Percentiles rank a stretch among this genome's conserved stretches.
These are phyloP conservation scores for Drosophila santomea DNA, from an alignment of 1,140 invertebrate genomes.

Conservation along the genomic window DNA sequence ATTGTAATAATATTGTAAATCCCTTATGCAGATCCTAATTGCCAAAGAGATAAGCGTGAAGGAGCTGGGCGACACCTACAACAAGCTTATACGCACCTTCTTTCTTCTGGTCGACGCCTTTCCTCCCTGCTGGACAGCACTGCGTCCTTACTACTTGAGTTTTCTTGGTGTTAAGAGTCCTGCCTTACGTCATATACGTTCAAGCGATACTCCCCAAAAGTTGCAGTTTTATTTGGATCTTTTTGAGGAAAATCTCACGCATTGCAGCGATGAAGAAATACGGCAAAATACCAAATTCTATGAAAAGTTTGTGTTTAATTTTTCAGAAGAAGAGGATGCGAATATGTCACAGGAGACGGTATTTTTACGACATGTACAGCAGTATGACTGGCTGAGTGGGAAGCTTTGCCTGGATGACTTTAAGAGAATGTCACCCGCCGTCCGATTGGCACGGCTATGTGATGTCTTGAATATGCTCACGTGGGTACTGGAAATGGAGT, in stretches of 20 bases:
- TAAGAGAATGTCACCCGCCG: constrained; percentile 46
- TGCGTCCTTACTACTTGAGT: constrained; percentile 64
- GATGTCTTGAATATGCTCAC: constrained; percentile 59
- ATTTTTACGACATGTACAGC: constrained; percentile 52
- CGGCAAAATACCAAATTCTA: constrained; percentile 25
- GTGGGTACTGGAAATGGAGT: constrained; percentile 59
- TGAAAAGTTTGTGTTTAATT: constrained; percentile 33
- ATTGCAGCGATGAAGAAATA: constrained; percentile 52
- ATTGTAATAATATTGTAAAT: not conserved
- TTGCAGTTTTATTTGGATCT: constrained; percentile 52
- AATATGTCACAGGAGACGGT: constrained; percentile 48
- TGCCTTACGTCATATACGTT: not conserved
- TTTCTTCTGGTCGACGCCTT: constrained; percentile 62
- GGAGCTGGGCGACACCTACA: constrained; percentile 45
- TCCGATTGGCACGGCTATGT: constrained; percentile 52
- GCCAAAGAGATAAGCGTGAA: constrained; percentile 38
- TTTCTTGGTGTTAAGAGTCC: constrained; percentile 42
- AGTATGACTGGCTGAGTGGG: constrained; percentile 65
- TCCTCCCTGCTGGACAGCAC: constrained; percentile 66
- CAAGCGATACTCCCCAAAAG: constrained; percentile 32
- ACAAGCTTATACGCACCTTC: constrained; percentile 48
- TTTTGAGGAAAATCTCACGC: constrained; percentile 40
- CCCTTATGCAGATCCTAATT: constrained; percentile 41
- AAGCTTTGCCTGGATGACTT: constrained; percentile 67
- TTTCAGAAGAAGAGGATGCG: constrained; percentile 44